These are phyloP conservation scores for Catharus ustulatus DNA, from an alignment of 2,797 vertebrate genomes.

Conservation along the genomic window DNA sequence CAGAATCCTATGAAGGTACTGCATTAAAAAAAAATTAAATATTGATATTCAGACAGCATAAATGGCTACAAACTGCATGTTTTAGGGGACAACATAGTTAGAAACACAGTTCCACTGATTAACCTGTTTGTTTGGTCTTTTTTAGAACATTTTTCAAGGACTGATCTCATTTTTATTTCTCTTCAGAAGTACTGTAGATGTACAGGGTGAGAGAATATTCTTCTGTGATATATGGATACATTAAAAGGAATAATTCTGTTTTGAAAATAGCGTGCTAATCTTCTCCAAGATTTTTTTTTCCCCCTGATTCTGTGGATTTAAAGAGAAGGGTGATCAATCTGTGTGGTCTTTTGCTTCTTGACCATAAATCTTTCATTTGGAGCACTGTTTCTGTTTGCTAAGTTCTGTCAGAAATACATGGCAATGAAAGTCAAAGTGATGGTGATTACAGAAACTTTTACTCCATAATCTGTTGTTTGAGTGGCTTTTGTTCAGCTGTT, in stretches of 20 bases:
- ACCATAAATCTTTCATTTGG: not conserved
- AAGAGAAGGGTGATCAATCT: not conserved
- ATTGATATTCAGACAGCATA: not conserved
- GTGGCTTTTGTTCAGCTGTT: not conserved
- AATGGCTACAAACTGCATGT: not conserved
- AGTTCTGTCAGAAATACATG: not conserved
- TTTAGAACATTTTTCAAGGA: conserved; percentile 21
- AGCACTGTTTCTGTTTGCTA: not conserved
- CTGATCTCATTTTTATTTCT: conserved; percentile 5
- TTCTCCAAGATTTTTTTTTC: not conserved
- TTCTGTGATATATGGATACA: not conserved
- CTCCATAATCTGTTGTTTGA: not conserved
- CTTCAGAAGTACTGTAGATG: not conserved
- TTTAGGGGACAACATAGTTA: not conserved
- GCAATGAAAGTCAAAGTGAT: not conserved
- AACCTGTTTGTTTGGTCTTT: conserved; percentile 30
- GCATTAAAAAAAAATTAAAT: not conserved
- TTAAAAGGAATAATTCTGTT: not conserved
- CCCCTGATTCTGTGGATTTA: not conserved
- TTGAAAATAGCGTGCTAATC: not conserved
- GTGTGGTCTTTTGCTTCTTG: not conserved
- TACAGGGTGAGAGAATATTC: not conserved
- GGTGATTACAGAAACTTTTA: not conserved
- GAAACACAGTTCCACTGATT: not conserved
- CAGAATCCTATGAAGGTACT: not conserved